Base-by-base conservation (phyloP, 2,888 invertebrate genomes). In the Thymelicus sylvestris region DNA sequence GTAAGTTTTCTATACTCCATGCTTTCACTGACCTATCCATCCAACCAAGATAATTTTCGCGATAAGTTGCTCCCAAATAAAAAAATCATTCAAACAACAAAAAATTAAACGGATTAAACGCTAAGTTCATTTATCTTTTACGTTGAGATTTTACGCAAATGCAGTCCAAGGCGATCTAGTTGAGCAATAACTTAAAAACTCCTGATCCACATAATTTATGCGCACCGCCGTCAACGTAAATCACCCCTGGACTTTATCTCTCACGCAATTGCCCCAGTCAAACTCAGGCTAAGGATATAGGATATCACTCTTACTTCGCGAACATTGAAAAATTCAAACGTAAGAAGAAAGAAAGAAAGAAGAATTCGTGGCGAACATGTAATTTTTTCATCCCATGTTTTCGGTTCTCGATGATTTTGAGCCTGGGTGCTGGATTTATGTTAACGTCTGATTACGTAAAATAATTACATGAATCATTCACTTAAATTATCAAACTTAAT, bases 191-290 rank as follows among this genome's bases (percentile, higher is more conserved):
- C 55, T 55, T 55, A 55, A 55, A 55, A 55, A 55, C 55, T 24
- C 15, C 39, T 52, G 64, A 52, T 67, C 47, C 62, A 7, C 12
- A 24, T 68, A 68, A 68, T 68, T 62, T 67, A 52, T 62, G 61
- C 61, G 50, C 15, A 19, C 50, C 61, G 48, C 31, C 67, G 50
- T 19, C 13, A 39, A 19, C 67, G 50, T 68, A 68, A 68, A 52
- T 68, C 67, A 62, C 47, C 3, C 38, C 10, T 50, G 41, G 67
- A 61, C 67, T 44, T 62, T 68, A 68, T 68, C 67, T 68, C 62
- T 55, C 61, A 59, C 59, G 67, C 52, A 38, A 60, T 44, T 61
- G 67, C 47, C 31, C 24, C 60, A 48, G 55, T 55, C 55, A 55
- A 55, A 55, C 10, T 10, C 55, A 24, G 55, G 15, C 24, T 55